These are phyloP conservation scores for Drosophila nigricruria DNA, from an alignment of 2,888 invertebrate genomes.

Conservation along the genomic window DNA sequence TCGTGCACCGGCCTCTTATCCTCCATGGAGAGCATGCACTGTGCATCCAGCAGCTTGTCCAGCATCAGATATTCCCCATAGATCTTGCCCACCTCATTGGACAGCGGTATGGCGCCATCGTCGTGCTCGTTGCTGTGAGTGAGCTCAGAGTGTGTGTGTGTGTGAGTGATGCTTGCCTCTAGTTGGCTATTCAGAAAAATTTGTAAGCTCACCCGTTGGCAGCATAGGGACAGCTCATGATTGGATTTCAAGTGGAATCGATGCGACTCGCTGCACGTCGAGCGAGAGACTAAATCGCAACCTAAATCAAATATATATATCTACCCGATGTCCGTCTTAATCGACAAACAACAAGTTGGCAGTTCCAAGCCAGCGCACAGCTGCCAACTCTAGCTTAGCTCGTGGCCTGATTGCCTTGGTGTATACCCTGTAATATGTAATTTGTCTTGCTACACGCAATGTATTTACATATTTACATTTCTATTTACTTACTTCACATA, in stretches of 20 bases:
- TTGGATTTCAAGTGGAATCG: constrained; percentile 14
- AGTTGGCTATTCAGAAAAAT: not conserved
- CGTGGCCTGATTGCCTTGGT: not conserved
- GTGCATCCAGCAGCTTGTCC: constrained; percentile 93
- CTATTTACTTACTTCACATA: not conserved
- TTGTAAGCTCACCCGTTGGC: constrained; percentile 72
- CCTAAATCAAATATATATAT: not conserved
- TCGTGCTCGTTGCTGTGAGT: constrained; percentile 73
- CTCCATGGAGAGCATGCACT: constrained; percentile 92
- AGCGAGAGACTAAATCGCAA: constrained; percentile 45
- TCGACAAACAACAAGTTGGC: constrained; percentile 21
- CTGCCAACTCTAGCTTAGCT: constrained; percentile 8
- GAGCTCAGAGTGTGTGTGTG: not conserved
- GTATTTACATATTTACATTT: not conserved
- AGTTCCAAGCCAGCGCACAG: constrained; percentile 37
- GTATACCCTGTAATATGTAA: constrained; percentile 16
- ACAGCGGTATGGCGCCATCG: constrained; percentile 86
- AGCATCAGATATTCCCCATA: constrained; percentile 96
- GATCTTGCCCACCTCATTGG: constrained; percentile 92
- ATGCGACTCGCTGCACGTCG: constrained; percentile 50
- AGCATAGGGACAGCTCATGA: constrained; percentile 82
- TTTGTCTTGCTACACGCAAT: not conserved
- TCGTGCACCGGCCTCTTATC: constrained; percentile 94
- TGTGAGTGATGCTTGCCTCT: not conserved
- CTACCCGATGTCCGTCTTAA: constrained; percentile 1